Conservation (phyloP, 2,113 vertebrate genomes). For the Eulemur rufifrons region DNA sequence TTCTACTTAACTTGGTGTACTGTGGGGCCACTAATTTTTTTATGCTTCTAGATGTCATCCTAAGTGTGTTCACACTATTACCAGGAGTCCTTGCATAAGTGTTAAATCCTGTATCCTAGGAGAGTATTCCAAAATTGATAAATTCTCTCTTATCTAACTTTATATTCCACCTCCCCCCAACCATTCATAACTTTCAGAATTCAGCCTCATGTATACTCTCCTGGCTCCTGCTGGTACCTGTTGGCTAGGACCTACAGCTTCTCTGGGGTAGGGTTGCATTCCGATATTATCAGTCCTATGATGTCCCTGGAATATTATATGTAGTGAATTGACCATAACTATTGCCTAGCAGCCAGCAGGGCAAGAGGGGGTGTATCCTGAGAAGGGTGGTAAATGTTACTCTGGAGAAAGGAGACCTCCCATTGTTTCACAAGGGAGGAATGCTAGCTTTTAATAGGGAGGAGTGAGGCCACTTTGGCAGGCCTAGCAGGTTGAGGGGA, state of each 20-base stretch:
- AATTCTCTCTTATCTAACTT: neutral
- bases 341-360: neutral
- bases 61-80: neutral
- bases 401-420: neutral
- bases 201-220: neutral
- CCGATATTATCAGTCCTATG: neutral
- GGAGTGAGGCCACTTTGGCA: neutral
- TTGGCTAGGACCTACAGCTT: neutral
- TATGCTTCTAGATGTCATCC: neutral
- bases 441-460: neutral
- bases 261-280: neutral
- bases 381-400: neutral
- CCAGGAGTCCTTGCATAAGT: neutral
- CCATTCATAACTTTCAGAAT: neutral
- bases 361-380: neutral
- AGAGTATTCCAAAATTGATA: neutral
- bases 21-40: neutral
- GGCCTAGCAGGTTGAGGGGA: neutral
- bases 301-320: neutral
- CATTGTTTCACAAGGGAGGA: neutral
- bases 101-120: neutral
- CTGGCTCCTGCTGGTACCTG: neutral
- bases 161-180: neutral
- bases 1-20: neutral
- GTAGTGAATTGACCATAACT: neutral